Base-by-base conservation (phyloP, 2,888 invertebrate genomes). In the Resseliella maxima region DNA sequence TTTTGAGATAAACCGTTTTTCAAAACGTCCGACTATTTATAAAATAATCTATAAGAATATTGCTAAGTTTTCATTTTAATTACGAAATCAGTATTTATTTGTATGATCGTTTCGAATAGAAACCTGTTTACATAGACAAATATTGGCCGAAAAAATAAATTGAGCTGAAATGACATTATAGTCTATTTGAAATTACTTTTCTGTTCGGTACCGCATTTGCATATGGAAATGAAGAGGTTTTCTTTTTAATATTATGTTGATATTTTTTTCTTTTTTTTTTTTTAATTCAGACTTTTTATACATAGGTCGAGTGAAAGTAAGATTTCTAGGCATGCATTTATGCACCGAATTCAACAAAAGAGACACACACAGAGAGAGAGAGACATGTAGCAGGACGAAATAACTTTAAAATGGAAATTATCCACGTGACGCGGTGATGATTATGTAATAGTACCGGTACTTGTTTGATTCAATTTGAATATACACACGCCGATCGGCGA, bases 341-440 rank as follows among this genome's bases (percentile, higher is more conserved):
- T 36, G 36, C 81, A 36, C 36, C 81, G 59, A 59, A 24, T 27
- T 6, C 24, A 72, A 15, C 18, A 35, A 72, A 2, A 72, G 18
- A 27, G 31, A 72, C 72, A 15, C n/a, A 59, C n/a, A 31, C 72
- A 72, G 15, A 72, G n/a, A n/a, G n/a, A n/a, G n/a, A n/a, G n/a
- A n/a, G n/a, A 35, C 12, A 72, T 31, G 72, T 35, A 72, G 35
- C 8, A 72, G 72, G 72, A 72, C 72, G 31, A 59, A 59, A 59
- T 59, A 59, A n/a, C 59, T 81, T 81, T 81, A 81, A 83, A 38
- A 83, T 83, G 36, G 38, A 83, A 83, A 83, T 83, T 38, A 83
- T 83, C 83, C 83, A 83, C 38, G 83, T 83, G 83, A 83, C 83
- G 83, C 83, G 38, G n/a, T 38, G 38, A 83, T 21, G 83, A 83